Conservation (phyloP, 2,888 invertebrate genomes). For the Lepidochrysops patricia region DNA sequence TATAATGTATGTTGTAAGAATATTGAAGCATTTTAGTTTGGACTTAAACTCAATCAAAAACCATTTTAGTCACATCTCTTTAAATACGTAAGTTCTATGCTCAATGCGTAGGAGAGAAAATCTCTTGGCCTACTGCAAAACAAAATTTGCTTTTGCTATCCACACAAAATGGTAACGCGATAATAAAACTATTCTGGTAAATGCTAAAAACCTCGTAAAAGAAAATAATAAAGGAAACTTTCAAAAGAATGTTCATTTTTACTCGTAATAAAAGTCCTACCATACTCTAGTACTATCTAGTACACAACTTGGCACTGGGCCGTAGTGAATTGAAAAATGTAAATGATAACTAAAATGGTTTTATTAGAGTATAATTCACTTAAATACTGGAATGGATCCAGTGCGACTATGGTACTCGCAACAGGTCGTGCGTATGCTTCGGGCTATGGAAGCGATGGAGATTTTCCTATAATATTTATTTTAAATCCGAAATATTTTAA, state of each 20-base stretch:
- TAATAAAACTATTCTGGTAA: neutral
- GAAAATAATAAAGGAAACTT: neutral
- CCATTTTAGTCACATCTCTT: no score
- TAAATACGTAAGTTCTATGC: no score
- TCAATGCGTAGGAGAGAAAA: neutral
- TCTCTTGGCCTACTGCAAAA: neutral
- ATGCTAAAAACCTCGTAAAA: constrained; percentile 1
- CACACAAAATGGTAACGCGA: neutral
- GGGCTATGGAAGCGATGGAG: constrained; percentile 29
- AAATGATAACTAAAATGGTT: constrained; percentile 64
- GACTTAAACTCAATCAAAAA: no score
- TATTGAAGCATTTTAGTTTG: neutral
- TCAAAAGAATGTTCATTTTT: constrained; percentile 14
- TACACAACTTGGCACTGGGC: constrained; percentile 50
- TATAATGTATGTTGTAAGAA: neutral
- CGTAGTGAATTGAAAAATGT: constrained; percentile 67
- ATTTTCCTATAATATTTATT: neutral
- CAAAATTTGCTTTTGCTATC: neutral
- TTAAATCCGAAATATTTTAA: neutral
- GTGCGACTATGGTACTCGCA: constrained; percentile 37
- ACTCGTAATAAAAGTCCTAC: constrained; percentile 15
- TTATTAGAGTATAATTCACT: constrained; percentile 64
- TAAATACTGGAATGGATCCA: constrained; percentile 59
- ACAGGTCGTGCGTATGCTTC: constrained; percentile 52
- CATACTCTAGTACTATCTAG: constrained; percentile 16